Percentiles rank a stretch among this genome's conserved stretches.
Evolutionary conservation across 2,888 invertebrate species (phyloP).

Genomic region (Onthophagus sagittarius): DNA sequence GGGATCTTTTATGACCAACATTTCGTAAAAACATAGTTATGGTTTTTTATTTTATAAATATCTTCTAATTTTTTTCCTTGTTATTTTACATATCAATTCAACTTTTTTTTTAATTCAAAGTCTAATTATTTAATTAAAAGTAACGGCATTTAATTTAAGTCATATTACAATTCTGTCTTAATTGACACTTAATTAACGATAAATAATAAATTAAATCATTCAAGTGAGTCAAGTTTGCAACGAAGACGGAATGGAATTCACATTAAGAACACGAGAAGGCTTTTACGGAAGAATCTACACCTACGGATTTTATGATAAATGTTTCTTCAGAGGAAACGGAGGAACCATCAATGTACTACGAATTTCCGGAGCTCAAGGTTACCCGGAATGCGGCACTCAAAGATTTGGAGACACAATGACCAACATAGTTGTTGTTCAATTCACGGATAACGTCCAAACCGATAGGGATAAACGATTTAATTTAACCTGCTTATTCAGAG

Average conservation of each 20-base stretch:
- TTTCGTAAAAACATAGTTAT: no score
- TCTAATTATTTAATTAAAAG: no score
- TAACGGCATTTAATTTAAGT: no score
- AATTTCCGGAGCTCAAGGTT: slow-evolving; percentile 87
- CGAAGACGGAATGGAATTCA: slow-evolving; percentile 93
- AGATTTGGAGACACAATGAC: slow-evolving; percentile 86
- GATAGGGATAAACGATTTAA: slow-evolving; percentile 88
- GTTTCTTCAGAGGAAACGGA: slow-evolving; percentile 88
- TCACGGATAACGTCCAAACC: slow-evolving; percentile 90
- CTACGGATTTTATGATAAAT: slow-evolving; percentile 85
- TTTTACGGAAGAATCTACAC: slow-evolving; percentile 89
- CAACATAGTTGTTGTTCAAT: slow-evolving; percentile 90
- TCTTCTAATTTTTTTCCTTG: no score
- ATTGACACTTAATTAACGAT: no score
- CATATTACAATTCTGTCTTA: no score
- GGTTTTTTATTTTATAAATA: no score
- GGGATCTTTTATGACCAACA: no score
- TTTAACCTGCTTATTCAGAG: slow-evolving; percentile 86
- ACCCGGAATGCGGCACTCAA: slow-evolving; percentile 90
- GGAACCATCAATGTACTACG: slow-evolving; percentile 77
- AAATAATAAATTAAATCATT: slow-evolving; percentile 2
- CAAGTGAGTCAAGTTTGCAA: slow-evolving; percentile 86
- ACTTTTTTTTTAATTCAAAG: no score
- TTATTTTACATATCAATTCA: no score
- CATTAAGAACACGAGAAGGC: slow-evolving; percentile 80